phyloP scores from a whole-genome alignment of 2,888 invertebrate genomes.

The Amorpha juglandis region DNA sequence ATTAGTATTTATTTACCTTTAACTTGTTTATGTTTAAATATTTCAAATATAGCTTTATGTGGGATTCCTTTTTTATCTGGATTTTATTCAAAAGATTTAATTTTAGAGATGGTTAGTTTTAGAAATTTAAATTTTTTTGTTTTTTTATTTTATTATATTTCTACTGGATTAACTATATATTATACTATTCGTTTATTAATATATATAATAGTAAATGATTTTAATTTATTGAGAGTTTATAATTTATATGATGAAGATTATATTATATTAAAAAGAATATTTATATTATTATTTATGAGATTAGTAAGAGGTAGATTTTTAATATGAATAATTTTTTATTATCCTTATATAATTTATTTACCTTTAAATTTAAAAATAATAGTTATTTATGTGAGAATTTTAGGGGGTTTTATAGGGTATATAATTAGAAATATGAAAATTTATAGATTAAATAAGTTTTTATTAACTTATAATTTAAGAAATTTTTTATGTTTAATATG shows the following conservation, averaged over 20 bases:
- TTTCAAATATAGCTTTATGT: conserved; percentile 85
- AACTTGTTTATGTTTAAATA: conserved; percentile 82
- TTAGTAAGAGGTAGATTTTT: conserved; percentile 81
- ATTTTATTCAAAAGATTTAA: conserved; percentile 87
- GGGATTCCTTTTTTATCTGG: conserved; percentile 87
- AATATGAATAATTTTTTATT: conserved; percentile 82
- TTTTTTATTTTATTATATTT: conserved; percentile 83
- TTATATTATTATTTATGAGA: conserved; percentile 78
- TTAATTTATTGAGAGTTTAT: conserved; percentile 75
- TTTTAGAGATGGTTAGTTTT: conserved; percentile 84
- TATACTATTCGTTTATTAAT: conserved; percentile 83
- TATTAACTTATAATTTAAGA: conserved; percentile 60
- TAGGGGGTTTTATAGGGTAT: conserved; percentile 69
- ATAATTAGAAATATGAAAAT: conserved; percentile 70
- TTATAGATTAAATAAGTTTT: conserved; percentile 71
- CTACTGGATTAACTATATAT: conserved; percentile 84
- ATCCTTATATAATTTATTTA: conserved; percentile 81
- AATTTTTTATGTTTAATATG: conserved; percentile 75
- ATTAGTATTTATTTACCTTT: conserved; percentile 78
- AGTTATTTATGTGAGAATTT: conserved; percentile 76
- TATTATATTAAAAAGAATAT: conserved; percentile 77
- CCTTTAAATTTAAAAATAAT: conserved; percentile 79
- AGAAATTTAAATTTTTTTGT: conserved; percentile 80
- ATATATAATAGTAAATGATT: conserved; percentile 79
- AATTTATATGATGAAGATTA: conserved; percentile 78